phyloP scores from a whole-genome alignment of 2,113 vertebrate species.

The Piaya cayana region DNA sequence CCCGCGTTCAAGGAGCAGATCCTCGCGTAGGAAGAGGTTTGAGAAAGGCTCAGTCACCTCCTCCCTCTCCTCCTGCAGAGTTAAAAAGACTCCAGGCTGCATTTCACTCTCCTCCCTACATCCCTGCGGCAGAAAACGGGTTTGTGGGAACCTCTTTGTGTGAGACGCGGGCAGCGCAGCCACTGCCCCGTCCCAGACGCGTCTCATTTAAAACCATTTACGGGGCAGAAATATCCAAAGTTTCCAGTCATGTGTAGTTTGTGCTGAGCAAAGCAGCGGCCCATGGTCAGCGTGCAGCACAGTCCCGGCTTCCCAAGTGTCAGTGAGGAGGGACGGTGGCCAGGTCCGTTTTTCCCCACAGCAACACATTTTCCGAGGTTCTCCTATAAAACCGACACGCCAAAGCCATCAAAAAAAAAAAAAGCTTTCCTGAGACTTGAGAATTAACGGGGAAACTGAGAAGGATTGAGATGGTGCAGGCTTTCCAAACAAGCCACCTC shows the following conservation, averaged over 20 bases:
- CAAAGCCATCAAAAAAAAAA: background rate
- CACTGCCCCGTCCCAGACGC: background rate
- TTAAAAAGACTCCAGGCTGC: background rate
- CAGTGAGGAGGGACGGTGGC: background rate
- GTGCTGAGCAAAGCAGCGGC: background rate
- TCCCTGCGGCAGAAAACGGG: background rate
- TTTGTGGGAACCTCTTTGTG: background rate
- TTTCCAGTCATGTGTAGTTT: background rate
- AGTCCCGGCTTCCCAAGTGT: background rate
- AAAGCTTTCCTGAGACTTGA: conserved; percentile 10
- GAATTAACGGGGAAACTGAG: conserved; percentile 36
- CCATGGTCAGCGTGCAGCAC: background rate
- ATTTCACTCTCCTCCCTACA: background rate
- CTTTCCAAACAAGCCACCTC: background rate
- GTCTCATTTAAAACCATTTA: background rate
- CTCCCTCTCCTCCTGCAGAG: background rate
- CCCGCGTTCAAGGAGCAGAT: background rate
- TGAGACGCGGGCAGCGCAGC: rapidly evolving
- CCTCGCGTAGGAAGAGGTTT: background rate
- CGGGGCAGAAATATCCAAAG: background rate
- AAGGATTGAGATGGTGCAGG: background rate
- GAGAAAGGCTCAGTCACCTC: background rate
- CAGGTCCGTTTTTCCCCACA: conserved; percentile 15
- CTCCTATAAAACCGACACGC: rapidly evolving
- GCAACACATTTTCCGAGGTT: conserved; percentile 60